A percentile compares a stretch with the other conserved stretches of the same genome.
Evolutionary conservation across 2,113 vertebrate species (phyloP).

Genomic region (Actenoides lindsayi): DNA sequence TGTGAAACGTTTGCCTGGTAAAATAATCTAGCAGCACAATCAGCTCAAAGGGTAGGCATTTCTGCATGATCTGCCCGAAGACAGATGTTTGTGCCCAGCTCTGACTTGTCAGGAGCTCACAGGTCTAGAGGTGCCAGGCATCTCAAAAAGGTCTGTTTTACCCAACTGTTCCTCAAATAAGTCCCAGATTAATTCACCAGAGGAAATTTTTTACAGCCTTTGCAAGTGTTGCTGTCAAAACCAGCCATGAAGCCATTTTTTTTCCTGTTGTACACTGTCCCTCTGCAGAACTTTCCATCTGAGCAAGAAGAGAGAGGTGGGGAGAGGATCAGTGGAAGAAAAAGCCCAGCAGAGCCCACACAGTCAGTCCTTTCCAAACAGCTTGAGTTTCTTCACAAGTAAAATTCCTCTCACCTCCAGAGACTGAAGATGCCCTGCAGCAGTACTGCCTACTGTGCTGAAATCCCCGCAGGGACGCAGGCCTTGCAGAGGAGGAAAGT

Average conservation of each 20-base stretch:
- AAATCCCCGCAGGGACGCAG: accelerated
- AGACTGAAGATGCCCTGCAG: constrained; percentile 8
- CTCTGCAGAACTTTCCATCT: background rate
- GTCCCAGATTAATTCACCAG: background rate
- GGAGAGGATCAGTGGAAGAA: background rate
- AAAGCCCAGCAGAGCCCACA: background rate
- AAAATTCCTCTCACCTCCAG: background rate
- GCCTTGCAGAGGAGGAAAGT: background rate
- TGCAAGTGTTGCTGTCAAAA: background rate
- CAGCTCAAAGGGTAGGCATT: background rate
- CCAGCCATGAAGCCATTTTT: background rate
- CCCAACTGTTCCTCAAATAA: background rate
- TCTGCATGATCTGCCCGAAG: background rate
- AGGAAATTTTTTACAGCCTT: background rate
- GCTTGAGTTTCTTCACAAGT: background rate
- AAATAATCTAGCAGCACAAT: background rate
- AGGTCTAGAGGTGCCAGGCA: background rate
- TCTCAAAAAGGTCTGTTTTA: background rate
- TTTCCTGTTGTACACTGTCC: background rate
- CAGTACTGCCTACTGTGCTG: background rate
- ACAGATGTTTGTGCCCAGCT: background rate
- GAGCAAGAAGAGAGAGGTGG: background rate
- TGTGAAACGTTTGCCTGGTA: background rate
- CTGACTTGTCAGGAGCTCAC: background rate
- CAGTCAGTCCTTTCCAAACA: background rate